Base-by-base conservation (phyloP, 35 echinoderm and acorn worm genomes). In the Ophiothrix spiculata region DNA sequence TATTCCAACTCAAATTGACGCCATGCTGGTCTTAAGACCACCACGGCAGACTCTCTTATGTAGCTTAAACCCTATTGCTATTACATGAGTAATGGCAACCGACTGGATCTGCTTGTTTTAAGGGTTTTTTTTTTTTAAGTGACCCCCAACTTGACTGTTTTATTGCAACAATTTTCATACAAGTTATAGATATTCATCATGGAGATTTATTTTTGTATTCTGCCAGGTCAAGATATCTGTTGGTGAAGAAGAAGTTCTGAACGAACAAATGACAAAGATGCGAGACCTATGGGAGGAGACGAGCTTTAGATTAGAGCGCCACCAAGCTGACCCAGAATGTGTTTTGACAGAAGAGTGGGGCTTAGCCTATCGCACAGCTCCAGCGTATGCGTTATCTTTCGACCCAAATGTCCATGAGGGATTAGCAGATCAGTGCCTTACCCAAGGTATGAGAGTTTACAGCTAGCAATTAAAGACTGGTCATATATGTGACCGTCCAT, bases 251-350 rank as follows among this genome's bases (percentile, higher is more conserved):
- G 39, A 85, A 29, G 81, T 99, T 23, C 54, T 99, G 16, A 79
- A 86, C 33, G 86, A 91, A 17, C 45, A 75, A 15, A 99, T 94
- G 96, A 75, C 77, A 33, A 32, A 29, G 16, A 79, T 99, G 25
- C 78, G 96, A 56, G 96, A 99, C 75, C 54, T 91, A 19, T 99
- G 96, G 96, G 96, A 99, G 36, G 92, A 91, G 40, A 99, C 96
- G 28, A 99, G 96, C 35, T 94, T 92, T 75, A 89, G 88, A 40
- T 69, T 99, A 16, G 96, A 99, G 75, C 80, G 81, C 16, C 84
- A 91, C 17, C 96, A 99, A 75, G 89, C 96, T 37, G 94, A 99
- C 39, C 96, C 92, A 39, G 69, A 85, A 3, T 91, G 96, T 91
- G 96, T 99, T 0, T 89, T 81, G 1, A 83, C 89, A 75, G 96